Evolutionary conservation across 2,113 vertebrate genomes (phyloP).

Genomic region (Rhipidura dahli): DNA sequence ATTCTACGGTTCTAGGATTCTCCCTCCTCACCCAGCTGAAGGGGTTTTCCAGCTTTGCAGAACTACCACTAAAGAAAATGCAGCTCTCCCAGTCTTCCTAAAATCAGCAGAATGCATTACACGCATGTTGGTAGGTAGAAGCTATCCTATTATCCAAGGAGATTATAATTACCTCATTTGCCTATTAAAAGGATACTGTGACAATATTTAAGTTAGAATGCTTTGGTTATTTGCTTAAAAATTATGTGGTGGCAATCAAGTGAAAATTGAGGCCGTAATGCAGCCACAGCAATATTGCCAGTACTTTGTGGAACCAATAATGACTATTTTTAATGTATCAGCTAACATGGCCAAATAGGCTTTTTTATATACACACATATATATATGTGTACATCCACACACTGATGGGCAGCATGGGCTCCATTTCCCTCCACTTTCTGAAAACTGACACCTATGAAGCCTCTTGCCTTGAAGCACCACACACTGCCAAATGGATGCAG

Average conservation of each 20-base stretch:
- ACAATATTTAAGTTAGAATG: slow-evolving; percentile 57
- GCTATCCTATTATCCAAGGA: slow-evolving; percentile 37
- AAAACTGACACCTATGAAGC: neutral
- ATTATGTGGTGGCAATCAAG: slow-evolving; percentile 58
- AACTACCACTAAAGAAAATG: neutral
- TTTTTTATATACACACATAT: neutral
- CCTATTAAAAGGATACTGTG: slow-evolving; percentile 43
- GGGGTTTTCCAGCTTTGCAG: neutral
- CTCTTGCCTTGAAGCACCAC: neutral
- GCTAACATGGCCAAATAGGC: neutral
- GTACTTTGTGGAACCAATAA: slow-evolving; percentile 26
- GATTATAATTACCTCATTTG: slow-evolving; percentile 58
- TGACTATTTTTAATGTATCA: neutral
- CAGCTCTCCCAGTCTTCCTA: neutral
- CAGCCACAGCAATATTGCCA: neutral
- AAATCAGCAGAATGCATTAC: neutral
- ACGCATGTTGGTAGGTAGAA: slow-evolving; percentile 1
- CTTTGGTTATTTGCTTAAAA: slow-evolving; percentile 57
- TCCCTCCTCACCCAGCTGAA: neutral
- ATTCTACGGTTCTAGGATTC: neutral
- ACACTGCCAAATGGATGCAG: neutral
- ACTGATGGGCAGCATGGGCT: neutral
- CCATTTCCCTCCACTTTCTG: neutral
- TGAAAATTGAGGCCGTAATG: slow-evolving; percentile 33
- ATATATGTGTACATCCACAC: neutral